Percentiles rank a stretch among this genome's conserved stretches.
Conservation (phyloP, 2,888 invertebrate species). For the Ligdia adustata region DNA sequence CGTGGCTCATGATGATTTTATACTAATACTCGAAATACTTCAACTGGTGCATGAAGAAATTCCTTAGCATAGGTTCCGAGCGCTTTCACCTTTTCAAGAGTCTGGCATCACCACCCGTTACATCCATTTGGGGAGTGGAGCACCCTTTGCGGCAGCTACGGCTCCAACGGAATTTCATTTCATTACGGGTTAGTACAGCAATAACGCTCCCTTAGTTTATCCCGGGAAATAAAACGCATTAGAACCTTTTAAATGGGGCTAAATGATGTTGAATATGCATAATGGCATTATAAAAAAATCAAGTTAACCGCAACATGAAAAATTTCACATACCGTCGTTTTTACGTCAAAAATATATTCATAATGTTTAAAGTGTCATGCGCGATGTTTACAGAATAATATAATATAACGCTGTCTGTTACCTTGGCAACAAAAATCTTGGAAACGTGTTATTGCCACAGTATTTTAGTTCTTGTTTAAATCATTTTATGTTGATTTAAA, state of each 20-base stretch:
- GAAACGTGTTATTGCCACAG: too few species aligned
- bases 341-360: too few species aligned
- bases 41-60: background rate
- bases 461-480: too few species aligned
- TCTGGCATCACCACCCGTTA: conserved; percentile 8
- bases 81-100: background rate
- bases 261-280: background rate
- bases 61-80: too few species aligned
- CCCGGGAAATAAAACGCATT: conserved; percentile 1
- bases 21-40: background rate
- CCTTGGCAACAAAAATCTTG: too few species aligned
- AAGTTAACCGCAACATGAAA: too few species aligned
- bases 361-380: too few species aligned
- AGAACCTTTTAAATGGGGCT: background rate
- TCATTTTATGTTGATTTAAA: too few species aligned
- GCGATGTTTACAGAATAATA: too few species aligned
- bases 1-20: too few species aligned
- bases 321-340: too few species aligned
- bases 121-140: conserved; percentile 6
- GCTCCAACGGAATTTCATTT: conserved; percentile 38
- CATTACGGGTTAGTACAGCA: conserved; percentile 18
- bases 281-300: background rate
- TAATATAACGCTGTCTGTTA: too few species aligned
- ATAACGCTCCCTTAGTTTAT: conserved; percentile 6
- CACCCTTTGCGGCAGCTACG: conserved; percentile 21